A percentile compares a stretch with the other conserved stretches of the same genome.
These are phyloP conservation scores for Myotis lucifugus DNA, from an alignment of 2,113 vertebrate species.

Conservation along the genomic window DNA sequence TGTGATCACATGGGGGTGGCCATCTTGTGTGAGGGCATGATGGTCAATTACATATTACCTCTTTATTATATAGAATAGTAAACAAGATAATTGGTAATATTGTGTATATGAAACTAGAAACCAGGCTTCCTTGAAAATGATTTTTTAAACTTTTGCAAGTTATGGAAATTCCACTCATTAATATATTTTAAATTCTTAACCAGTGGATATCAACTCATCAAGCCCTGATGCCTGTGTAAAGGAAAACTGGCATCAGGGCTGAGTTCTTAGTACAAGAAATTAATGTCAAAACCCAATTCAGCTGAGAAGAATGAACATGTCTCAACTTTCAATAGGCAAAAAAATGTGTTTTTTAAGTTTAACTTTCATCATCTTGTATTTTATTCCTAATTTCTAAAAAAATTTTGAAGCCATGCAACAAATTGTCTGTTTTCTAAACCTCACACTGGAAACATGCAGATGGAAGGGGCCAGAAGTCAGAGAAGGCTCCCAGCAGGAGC, in stretches of 20 bases:
- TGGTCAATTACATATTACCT: no score
- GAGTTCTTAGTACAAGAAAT: not conserved
- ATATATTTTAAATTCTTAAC: not conserved
- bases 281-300: not conserved
- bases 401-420: not conserved
- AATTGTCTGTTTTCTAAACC: conserved; percentile 16
- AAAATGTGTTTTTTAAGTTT: not conserved
- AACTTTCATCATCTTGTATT: conserved; percentile 19
- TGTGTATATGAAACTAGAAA: not conserved
- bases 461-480: conserved; percentile 16
- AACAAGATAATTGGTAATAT: not conserved
- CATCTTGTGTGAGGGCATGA: no score
- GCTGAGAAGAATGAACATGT: not conserved
- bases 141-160: not conserved
- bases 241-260: not conserved
- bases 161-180: not conserved
- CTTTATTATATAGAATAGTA: not conserved
- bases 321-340: not conserved
- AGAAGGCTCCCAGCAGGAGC: not conserved
- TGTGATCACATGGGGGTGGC: no score
- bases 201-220: not conserved
- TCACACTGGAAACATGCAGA: conserved; percentile 43
- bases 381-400: conserved; percentile 38
- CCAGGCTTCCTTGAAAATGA: not conserved
- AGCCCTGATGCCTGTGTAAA: not conserved